Evolutionary conservation across 2,797 vertebrate species (phyloP), one percentile per base, ranked within the genome.

Genomic region (Chloroceryle inda): DNA sequence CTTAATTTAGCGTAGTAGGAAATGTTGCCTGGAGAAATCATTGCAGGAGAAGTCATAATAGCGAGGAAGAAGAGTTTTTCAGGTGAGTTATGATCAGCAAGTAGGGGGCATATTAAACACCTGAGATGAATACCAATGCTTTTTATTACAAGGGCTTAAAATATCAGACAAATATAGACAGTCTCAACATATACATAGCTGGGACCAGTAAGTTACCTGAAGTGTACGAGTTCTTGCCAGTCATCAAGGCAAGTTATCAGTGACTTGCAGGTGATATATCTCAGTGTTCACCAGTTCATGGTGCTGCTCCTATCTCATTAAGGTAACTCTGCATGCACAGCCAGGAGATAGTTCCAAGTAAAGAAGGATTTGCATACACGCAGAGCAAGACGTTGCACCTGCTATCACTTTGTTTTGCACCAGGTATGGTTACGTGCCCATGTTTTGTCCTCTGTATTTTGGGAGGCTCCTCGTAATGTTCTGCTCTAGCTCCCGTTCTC

Each of bases 311-410:
- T 64, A 20, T 42, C 13, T 78, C 23, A 13, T 40, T 44, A 67
- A 66, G 37, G 12, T 38, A 78, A 42, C 7, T 40, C 2, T 13
- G 37, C 8, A 15, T 18, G 17, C 3, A 33, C 15, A 35, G 35
- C 52, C 6, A 67, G 58, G 64, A 45, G 38, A 26, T 6, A 61
- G 27, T 16, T 68, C 26, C 23, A 77, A 50, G 52, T 47, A 37
- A 59, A 31, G 7, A 55, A 33, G 24, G 6, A 12, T 63, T 68
- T 84, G 5, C 9, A 4, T 8, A 5, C 3, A 6, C 2, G 1
- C 13, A 59, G 23, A 61, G 23, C 38, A 84, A 64, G 42, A 6
- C 38, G 7, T 64, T 64, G 7, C 16, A 53, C 11, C 16, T 67
- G 15, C 7, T 74, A 59, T 11, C 14, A 13, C 49, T 63, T 29